These are phyloP conservation scores for Dunckerocampus dactyliophorus DNA, from an alignment of 2,113 vertebrate genomes.

Conservation along the genomic window DNA sequence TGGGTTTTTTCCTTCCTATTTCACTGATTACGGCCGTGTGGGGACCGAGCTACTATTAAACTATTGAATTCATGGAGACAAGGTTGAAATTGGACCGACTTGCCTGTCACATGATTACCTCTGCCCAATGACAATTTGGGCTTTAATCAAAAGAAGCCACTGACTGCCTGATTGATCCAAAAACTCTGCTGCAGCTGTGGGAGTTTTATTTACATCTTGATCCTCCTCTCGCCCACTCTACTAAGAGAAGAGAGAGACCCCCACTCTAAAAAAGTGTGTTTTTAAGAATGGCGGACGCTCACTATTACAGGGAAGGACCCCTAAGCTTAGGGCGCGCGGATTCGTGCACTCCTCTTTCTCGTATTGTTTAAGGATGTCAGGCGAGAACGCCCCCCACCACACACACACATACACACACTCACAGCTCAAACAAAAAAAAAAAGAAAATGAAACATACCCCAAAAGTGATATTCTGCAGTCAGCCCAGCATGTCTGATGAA, in stretches of 20 bases:
- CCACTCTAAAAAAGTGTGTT: slow-evolving; percentile 66
- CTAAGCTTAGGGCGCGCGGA: slow-evolving; percentile 66
- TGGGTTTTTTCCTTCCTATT: slow-evolving; percentile 87
- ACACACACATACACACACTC: slow-evolving; percentile 70
- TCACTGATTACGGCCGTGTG: slow-evolving; percentile 99
- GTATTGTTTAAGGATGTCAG: slow-evolving; percentile 91
- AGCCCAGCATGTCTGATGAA: slow-evolving; percentile 18
- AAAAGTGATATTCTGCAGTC: slow-evolving; percentile 52
- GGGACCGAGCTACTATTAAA: slow-evolving; percentile 99
- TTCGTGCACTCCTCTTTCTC: slow-evolving; percentile 83
- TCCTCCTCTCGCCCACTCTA: slow-evolving; percentile 84
- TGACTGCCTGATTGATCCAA: slow-evolving; percentile 99
- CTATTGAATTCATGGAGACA: slow-evolving; percentile 99
- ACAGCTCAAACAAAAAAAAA: slow-evolving; percentile 54
- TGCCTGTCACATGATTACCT: slow-evolving; percentile 99
- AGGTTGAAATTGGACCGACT: slow-evolving; percentile 99
- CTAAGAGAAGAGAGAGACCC: slow-evolving; percentile 10
- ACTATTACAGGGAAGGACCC: slow-evolving; percentile 62
- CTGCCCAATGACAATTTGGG: slow-evolving; percentile 99
- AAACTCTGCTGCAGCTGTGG: slow-evolving; percentile 89
- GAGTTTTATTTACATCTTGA: slow-evolving; percentile 96
- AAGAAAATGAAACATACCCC: slow-evolving; percentile 7
- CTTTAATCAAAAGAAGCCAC: slow-evolving; percentile 99
- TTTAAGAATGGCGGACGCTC: slow-evolving; percentile 69
- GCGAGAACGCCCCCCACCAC: slow-evolving; percentile 79